A percentile compares a stretch with the other conserved stretches of the same genome.
These are phyloP conservation scores for Proterorhinus semilunaris DNA, from an alignment of 2,113 vertebrate species.

Conservation along the genomic window DNA sequence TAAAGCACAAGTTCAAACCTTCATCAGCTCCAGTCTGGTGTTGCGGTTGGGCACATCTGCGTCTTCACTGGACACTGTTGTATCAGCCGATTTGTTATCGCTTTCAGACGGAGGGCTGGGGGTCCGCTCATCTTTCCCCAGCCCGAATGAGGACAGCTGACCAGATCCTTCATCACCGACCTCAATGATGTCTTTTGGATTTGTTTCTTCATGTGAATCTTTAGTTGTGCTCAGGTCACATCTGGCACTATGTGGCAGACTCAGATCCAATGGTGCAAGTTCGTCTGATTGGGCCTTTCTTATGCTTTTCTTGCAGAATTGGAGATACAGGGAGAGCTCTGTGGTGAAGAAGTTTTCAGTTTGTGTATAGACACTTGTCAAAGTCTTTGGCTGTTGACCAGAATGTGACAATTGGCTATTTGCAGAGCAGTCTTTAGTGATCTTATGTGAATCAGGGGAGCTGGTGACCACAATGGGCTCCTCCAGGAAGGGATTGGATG, in stretches of 20 bases:
- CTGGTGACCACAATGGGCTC: neutral
- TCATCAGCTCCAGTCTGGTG: slow-evolving; percentile 50
- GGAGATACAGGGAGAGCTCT: slow-evolving; percentile 47
- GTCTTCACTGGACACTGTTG: slow-evolving; percentile 61
- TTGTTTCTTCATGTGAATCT: neutral
- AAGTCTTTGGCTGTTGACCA: neutral
- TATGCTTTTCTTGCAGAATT: slow-evolving; percentile 41
- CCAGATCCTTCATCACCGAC: neutral
- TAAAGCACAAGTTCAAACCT: slow-evolving; percentile 40
- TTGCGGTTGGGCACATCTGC: slow-evolving; percentile 26
- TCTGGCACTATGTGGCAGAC: slow-evolving; percentile 61
- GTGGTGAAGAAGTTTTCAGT: slow-evolving; percentile 76
- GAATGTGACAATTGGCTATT: neutral
- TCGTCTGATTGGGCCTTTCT: neutral
- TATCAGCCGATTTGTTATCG: slow-evolving; percentile 43
- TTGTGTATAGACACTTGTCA: slow-evolving; percentile 64
- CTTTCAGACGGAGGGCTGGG: slow-evolving; percentile 17
- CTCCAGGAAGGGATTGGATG: slow-evolving; percentile 4
- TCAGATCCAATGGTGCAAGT: slow-evolving; percentile 66
- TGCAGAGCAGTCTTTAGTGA: neutral
- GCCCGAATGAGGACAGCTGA: neutral
- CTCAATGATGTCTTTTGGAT: neutral
- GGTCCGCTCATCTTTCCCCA: neutral
- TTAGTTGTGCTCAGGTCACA: neutral
- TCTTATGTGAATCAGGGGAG: neutral